Percentiles rank a stretch among this genome's conserved stretches.
Evolutionary conservation across 2,797 vertebrate species (phyloP).

Genomic region (Yasuhikotakia modesta): DNA sequence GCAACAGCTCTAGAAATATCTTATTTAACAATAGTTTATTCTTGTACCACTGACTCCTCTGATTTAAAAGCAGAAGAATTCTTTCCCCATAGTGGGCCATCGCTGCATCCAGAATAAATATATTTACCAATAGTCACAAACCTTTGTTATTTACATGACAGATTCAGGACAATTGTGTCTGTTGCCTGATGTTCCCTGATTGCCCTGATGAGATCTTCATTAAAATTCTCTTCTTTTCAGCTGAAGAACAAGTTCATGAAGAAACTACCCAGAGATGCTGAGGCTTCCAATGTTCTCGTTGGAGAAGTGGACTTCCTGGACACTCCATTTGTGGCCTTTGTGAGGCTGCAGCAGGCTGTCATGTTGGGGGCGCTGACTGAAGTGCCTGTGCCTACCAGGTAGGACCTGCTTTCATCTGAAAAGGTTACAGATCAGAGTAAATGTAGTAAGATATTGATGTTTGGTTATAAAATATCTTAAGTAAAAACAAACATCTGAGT

Average conservation of each 20-base stretch:
- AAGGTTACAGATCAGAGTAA: background rate
- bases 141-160: too few species aligned
- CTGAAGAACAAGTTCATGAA: constrained; percentile 99
- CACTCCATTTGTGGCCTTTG: constrained; percentile 92
- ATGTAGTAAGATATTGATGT: background rate
- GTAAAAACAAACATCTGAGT: too few species aligned
- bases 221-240: constrained; percentile 67
- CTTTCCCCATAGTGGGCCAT: constrained; percentile 23
- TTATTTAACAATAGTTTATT: constrained; percentile 17
- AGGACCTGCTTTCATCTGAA: constrained; percentile 55
- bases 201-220: constrained; percentile 12
- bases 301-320: constrained; percentile 98
- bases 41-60: constrained; percentile 38
- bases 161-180: too few species aligned
- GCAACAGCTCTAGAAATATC: constrained; percentile 15
- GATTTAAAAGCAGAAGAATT: constrained; percentile 32
- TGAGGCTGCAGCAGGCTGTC: constrained; percentile 93
- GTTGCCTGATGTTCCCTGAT: too few species aligned
- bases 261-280: constrained; percentile 94
- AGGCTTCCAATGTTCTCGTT: constrained; percentile 96
- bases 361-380: constrained; percentile 96
- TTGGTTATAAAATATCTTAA: too few species aligned
- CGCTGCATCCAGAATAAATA: constrained; percentile 17
- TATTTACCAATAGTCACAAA: background rate
- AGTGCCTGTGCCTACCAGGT: constrained; percentile 97